A percentile compares a stretch with the other conserved stretches of the same genome.
Conservation (phyloP, 1,140 invertebrate genomes). For the Drosophila prosaltans region DNA sequence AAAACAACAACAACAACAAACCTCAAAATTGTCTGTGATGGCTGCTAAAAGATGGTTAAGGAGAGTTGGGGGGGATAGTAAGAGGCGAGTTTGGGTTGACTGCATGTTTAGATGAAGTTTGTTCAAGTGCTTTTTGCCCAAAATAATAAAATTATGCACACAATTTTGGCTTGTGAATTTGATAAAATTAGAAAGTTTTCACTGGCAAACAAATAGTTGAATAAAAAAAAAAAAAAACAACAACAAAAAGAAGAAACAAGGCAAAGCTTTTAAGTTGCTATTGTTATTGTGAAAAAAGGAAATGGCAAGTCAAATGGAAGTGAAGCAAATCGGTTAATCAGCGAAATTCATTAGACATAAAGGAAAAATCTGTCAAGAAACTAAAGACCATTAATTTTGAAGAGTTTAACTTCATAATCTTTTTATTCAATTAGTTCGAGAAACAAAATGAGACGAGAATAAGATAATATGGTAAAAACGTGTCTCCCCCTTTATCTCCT, state of each 20-base stretch:
- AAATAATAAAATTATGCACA: conserved; percentile 79
- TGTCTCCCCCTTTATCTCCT: too few relatives aligned
- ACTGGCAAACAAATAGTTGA: conserved; percentile 15
- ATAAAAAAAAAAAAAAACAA: neutral
- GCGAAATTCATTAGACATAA: conserved; percentile 16
- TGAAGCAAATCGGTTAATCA: conserved; percentile 22
- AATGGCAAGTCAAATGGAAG: conserved; percentile 23
- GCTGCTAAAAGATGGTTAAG: conserved; percentile 2
- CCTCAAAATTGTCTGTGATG: conserved; percentile 37
- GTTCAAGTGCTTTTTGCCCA: conserved; percentile 66
- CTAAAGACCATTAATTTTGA: conserved; percentile 15
- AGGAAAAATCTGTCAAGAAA: conserved; percentile 46
- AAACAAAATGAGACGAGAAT: too few relatives aligned
- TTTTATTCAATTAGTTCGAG: too few relatives aligned
- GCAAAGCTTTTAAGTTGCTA: conserved; percentile 9
- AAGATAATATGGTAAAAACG: too few relatives aligned
- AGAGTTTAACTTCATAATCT: too few relatives aligned
- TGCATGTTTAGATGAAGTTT: conserved; percentile 77
- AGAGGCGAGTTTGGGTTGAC: conserved; percentile 33
- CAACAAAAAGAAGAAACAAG: neutral
- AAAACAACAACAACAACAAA: conserved; percentile 53
- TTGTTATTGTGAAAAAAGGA: neutral
- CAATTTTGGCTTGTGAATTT: conserved; percentile 76
- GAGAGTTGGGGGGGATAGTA: neutral
- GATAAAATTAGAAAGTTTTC: conserved; percentile 76